These are phyloP conservation scores for Bryconaethiops microstoma DNA, from an alignment of 2,797 vertebrate species.

Conservation along the genomic window DNA sequence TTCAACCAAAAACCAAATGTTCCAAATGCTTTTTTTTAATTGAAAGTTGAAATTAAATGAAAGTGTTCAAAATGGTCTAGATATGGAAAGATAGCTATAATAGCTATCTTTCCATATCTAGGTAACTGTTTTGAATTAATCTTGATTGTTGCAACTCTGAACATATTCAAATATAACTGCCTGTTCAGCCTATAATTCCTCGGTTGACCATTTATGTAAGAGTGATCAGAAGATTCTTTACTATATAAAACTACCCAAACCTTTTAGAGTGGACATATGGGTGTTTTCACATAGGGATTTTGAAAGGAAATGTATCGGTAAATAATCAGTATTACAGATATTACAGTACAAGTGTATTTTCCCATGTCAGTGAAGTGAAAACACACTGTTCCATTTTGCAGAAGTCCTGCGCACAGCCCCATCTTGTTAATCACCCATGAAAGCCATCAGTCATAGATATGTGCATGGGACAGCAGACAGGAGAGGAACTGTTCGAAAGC, in stretches of 20 bases:
- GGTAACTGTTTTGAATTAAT: not conserved
- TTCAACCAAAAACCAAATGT: not conserved
- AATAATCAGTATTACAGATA: not conserved
- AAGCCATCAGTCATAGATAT: not conserved
- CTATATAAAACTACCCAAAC: too few relatives aligned
- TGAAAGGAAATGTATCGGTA: not conserved
- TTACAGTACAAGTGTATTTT: not conserved
- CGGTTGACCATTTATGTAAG: not conserved
- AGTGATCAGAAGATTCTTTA: not conserved
- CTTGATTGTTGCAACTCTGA: not conserved
- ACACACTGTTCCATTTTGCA: not conserved
- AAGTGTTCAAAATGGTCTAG: too few relatives aligned
- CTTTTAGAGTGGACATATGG: too few relatives aligned
- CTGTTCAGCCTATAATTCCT: not conserved
- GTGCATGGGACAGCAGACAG: not conserved
- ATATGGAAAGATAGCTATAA: not conserved
- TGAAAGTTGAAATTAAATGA: not conserved
- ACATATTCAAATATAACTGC: not conserved
- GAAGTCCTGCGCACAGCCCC: not conserved
- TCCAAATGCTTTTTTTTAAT: not conserved
- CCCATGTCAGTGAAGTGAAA: not conserved
- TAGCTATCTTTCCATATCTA: too few relatives aligned
- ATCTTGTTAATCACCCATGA: slow-evolving; percentile 2
- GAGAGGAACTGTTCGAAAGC: not conserved
- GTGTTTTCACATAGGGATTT: too few relatives aligned